These are phyloP conservation scores for Halcyon badia DNA, from an alignment of 2,797 vertebrate species.

Conservation along the genomic window DNA sequence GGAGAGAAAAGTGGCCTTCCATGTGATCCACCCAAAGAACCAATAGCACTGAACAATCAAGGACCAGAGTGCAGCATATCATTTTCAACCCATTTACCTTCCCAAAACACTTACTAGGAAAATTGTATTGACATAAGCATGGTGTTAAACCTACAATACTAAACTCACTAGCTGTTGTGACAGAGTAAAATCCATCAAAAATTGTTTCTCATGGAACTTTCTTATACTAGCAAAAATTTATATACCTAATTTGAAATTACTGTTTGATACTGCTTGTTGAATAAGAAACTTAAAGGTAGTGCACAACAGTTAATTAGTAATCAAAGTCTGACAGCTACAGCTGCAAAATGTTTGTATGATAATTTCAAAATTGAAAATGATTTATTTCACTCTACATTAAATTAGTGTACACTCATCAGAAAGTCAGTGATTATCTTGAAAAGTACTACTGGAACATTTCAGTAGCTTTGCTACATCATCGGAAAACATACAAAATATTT, in stretches of 20 bases:
- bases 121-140: accelerated
- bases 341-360: constrained; percentile 74
- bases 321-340: constrained; percentile 69
- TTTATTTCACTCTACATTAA: constrained; percentile 67
- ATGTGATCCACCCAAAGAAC: background rate
- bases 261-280: constrained; percentile 37
- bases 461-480: background rate
- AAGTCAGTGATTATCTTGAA: constrained; percentile 47
- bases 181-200: background rate
- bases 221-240: background rate
- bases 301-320: constrained; percentile 70
- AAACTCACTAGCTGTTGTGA: background rate
- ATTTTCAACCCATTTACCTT: background rate
- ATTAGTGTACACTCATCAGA: constrained; percentile 67
- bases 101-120: background rate
- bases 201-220: background rate
- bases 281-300: constrained; percentile 48
- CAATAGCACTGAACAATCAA: background rate
- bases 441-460: constrained; percentile 22
- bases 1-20: background rate
- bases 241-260: constrained; percentile 41
- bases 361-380: constrained; percentile 73
- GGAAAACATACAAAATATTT: background rate
- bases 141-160: background rate
- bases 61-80: background rate